Evolutionary conservation across 1,140 invertebrate genomes (phyloP), one percentile per base, ranked within the genome.

Genomic region (Melanaphis sacchari): DNA sequence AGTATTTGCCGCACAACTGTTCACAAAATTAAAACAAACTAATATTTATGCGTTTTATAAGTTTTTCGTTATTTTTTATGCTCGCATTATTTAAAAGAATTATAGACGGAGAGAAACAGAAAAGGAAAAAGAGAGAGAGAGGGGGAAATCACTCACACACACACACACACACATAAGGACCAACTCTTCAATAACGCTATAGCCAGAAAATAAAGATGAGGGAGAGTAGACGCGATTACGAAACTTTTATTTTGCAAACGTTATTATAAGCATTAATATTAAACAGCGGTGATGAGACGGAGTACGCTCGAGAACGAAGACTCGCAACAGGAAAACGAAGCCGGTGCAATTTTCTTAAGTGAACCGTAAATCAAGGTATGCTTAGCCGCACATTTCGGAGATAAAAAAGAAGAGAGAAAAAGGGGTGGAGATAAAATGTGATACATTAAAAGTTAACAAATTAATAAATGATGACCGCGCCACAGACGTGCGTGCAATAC

Each of bases 341-440:
- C 81, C 40, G 81, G 81, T 82, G 81, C 81, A 82, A 36, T 82
- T 40, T 82, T 82, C 81, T 40, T 40, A 82, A 82, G 81, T 82
- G 81, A 82, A 82, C 81, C 81, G 81, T 82, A 82, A 82, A 82
- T 82, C 81, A 82, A 82, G n/a, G 81, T 82, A 40, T 82, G 22
- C 38, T 82, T 82, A 82, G 38, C 38, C 38, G 38, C 81, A 38
- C 81, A 36, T 40, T 82, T 36, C 38, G 81, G n/a, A 26, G 81
- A 40, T 82, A 82, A 82, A 82, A 82, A 81, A 81, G 2, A 81
- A 81, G 36, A 36, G 36, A 36, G 18, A 36, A 81, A 40, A 82
- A 24, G 38, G 36, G 38, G 81, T 40, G 81, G 22, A 40, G 81
- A 82, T 82, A 40, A 82, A 82, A 82, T 82, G 81, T 82, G 81